A percentile compares a stretch with the other conserved stretches of the same genome.
These are phyloP conservation scores for Chelonus insularis DNA, from an alignment of 1,140 invertebrate genomes.

Conservation along the genomic window DNA sequence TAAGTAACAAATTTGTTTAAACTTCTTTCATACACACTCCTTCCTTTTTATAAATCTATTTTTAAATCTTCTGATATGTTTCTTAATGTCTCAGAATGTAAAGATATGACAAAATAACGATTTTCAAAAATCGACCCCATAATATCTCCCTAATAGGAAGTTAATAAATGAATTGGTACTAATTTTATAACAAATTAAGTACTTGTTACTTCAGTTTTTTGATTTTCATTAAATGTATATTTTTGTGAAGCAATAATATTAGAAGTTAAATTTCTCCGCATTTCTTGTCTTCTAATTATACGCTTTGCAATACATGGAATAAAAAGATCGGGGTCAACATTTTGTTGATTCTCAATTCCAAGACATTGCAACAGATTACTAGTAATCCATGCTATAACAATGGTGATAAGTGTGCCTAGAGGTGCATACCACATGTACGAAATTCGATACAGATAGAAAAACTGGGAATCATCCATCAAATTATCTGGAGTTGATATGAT, in stretches of 20 bases:
- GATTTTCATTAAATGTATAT: constrained; percentile 49
- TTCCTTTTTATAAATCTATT: too few species aligned
- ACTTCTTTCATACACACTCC: too few species aligned
- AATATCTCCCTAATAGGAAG: too few species aligned
- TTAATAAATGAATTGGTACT: too few species aligned
- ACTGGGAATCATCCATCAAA: constrained; percentile 32
- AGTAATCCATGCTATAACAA: constrained; percentile 69
- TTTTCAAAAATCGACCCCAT: too few species aligned
- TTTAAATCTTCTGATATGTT: too few species aligned
- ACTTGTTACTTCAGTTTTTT: constrained; percentile 65
- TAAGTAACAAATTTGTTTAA: too few species aligned
- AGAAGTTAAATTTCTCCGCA: not conserved
- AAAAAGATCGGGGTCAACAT: constrained; percentile 66
- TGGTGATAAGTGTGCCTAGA: constrained; percentile 69
- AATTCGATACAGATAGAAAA: constrained; percentile 66
- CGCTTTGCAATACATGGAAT: constrained; percentile 64
- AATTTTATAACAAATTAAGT: constrained; percentile 3
- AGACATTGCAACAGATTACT: constrained; percentile 50
- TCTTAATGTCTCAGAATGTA: too few species aligned
- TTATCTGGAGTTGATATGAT: too few species aligned
- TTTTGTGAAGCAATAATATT: constrained; percentile 20
- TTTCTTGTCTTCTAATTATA: constrained; percentile 39
- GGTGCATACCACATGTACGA: constrained; percentile 88
- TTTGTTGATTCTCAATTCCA: constrained; percentile 32
- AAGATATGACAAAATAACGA: too few species aligned